Percentiles rank a stretch among this genome's conserved stretches.
These are phyloP conservation scores for Limnephilus auricula DNA, from an alignment of 2,888 invertebrate species.

Conservation along the genomic window DNA sequence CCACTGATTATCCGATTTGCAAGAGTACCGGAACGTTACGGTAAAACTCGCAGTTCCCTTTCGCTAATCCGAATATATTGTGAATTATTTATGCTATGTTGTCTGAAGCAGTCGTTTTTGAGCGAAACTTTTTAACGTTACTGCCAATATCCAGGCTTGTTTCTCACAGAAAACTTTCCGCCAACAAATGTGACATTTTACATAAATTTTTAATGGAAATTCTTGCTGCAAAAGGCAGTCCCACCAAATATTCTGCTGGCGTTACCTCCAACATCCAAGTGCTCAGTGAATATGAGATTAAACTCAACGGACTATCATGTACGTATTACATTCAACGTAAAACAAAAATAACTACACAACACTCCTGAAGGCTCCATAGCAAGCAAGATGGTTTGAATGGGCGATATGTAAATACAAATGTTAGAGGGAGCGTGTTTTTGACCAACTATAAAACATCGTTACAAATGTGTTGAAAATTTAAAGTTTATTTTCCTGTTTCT, in stretches of 20 bases:
- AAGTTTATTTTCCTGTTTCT: no score
- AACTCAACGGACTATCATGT: background rate
- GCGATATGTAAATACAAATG: no score
- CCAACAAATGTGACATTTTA: constrained; percentile 2
- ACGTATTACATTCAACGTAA: background rate
- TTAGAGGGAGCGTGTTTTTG: no score
- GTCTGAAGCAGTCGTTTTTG: constrained; percentile 6
- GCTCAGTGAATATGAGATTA: background rate
- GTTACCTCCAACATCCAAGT: background rate
- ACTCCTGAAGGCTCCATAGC: no score
- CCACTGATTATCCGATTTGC: constrained; percentile 15
- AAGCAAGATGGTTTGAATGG: no score
- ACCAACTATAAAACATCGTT: no score
- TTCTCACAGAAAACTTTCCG: background rate
- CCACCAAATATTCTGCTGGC: background rate
- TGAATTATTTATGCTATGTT: constrained; percentile 10
- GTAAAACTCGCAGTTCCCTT: background rate
- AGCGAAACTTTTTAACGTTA: constrained; percentile 13
- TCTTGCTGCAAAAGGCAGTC: background rate
- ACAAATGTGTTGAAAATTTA: no score
- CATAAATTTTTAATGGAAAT: background rate
- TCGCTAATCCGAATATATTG: constrained; percentile 19
- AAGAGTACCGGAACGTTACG: constrained; percentile 8
- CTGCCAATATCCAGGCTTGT: background rate
- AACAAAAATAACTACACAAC: background rate